Evolutionary conservation across 1,140 invertebrate genomes (phyloP).

Genomic region (Megalonaias nervosa): DNA sequence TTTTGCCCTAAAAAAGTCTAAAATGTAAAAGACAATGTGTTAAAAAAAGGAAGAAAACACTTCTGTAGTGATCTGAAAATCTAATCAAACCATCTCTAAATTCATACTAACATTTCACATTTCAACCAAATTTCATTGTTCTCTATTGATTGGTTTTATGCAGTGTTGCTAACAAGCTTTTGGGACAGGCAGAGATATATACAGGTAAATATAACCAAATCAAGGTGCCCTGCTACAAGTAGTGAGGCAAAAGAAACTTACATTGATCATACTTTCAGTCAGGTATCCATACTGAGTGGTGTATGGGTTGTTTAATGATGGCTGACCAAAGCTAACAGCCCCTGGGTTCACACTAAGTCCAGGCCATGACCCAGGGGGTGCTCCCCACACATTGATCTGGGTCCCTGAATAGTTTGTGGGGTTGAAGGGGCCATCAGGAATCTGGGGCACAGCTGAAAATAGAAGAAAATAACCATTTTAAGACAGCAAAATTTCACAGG

Average conservation of each 20-base stretch:
- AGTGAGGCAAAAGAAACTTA: slow-evolving; percentile 10
- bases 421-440: slow-evolving; percentile 68
- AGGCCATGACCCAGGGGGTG: slow-evolving; percentile 44
- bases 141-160: too few species aligned
- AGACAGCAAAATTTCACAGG: neutral
- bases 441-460: slow-evolving; percentile 21
- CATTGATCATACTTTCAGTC: slow-evolving; percentile 68
- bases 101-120: too few species aligned
- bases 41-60: too few species aligned
- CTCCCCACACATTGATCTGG: slow-evolving; percentile 72
- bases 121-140: too few species aligned
- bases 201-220: too few species aligned
- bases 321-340: slow-evolving; percentile 43
- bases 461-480: neutral
- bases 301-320: slow-evolving; percentile 43
- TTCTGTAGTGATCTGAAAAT: too few species aligned
- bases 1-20: too few species aligned
- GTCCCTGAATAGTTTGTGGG: slow-evolving; percentile 71
- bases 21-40: too few species aligned
- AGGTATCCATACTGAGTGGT: slow-evolving; percentile 66
- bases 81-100: too few species aligned
- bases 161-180: too few species aligned
- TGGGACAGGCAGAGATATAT: too few species aligned
- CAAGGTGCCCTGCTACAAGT: too few species aligned
- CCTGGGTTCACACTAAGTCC: slow-evolving; percentile 45